Percentiles rank a stretch among this genome's conserved stretches.
These are phyloP conservation scores for Nasonia longicornis DNA, from an alignment of 1,140 invertebrate species.

Conservation along the genomic window DNA sequence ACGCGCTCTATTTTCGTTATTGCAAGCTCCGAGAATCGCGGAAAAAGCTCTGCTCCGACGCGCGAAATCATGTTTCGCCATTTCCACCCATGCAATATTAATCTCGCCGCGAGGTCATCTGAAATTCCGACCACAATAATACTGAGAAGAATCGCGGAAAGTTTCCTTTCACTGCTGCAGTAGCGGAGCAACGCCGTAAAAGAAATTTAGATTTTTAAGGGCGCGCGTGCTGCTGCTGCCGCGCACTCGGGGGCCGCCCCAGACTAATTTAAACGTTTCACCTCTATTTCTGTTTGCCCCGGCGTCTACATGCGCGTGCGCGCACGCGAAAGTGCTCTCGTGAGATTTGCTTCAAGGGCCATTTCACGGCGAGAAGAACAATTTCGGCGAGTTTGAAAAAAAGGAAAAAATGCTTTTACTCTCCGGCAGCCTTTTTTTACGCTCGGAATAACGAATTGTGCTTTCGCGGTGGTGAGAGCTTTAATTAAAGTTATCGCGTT, in stretches of 20 bases:
- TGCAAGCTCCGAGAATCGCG: too few relatives aligned
- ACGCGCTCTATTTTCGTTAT: too few relatives aligned
- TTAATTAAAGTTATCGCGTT: background rate
- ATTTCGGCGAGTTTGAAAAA: constrained; percentile 32
- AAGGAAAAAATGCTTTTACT: background rate
- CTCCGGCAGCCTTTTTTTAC: background rate
- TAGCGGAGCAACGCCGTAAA: background rate
- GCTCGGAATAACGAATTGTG: background rate
- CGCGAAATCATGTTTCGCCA: background rate
- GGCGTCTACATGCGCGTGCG: background rate
- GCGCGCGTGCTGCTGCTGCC: background rate
- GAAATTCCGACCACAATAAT: background rate
- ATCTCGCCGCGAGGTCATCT: background rate
- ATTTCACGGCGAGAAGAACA: constrained; percentile 32
- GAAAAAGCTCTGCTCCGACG: background rate
- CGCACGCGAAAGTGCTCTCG: constrained; percentile 31
- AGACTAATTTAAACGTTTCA: constrained; percentile 44
- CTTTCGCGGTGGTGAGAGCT: background rate
- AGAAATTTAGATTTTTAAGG: constrained; percentile 31
- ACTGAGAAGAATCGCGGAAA: background rate
- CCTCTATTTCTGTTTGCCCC: constrained; percentile 30
- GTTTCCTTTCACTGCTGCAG: background rate
- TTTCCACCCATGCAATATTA: background rate
- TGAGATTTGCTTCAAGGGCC: constrained; percentile 40
- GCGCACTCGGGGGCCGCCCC: constrained; percentile 1